phyloP scores from a whole-genome alignment of 2,888 invertebrate genomes.

The Drosophila nr. perissopoda region DNA sequence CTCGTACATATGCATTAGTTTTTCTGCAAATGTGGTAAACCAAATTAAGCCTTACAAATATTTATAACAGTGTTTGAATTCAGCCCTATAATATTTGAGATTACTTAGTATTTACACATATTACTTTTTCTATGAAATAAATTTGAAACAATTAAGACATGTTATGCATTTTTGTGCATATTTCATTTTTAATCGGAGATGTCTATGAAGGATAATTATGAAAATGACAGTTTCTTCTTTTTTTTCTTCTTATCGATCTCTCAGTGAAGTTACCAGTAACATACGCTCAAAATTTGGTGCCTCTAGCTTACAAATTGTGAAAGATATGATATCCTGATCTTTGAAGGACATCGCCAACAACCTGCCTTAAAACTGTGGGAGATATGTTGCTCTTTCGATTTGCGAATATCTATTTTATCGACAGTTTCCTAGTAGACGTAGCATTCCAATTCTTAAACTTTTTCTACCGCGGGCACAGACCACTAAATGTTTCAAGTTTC shows the following conservation, averaged over 20 bases:
- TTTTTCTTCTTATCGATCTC: no score
- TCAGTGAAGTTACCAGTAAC: no score
- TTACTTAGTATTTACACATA: conserved; percentile 31
- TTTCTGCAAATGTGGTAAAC: conserved; percentile 42
- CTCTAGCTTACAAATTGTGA: no score
- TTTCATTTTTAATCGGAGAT: no score
- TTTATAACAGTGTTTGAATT: conserved; percentile 9
- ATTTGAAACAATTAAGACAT: not conserved
- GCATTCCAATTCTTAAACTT: no score
- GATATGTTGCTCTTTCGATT: not conserved
- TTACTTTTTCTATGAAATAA: not conserved
- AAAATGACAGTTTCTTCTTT: not conserved
- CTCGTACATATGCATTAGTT: conserved; percentile 53
- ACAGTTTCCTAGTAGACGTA: not conserved
- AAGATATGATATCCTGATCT: no score
- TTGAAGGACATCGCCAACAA: not conserved
- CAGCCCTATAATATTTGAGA: conserved; percentile 36
- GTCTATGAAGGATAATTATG: no score
- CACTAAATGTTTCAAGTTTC: no score
- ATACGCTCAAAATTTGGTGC: no score
- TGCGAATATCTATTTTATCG: not conserved
- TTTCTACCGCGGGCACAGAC: no score
- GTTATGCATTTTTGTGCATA: not conserved
- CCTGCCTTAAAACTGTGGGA: not conserved
- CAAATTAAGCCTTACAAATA: conserved; percentile 13